Base-by-base conservation (phyloP, 2,888 invertebrate genomes). In the Kuschelorhynchus macadamiae region DNA sequence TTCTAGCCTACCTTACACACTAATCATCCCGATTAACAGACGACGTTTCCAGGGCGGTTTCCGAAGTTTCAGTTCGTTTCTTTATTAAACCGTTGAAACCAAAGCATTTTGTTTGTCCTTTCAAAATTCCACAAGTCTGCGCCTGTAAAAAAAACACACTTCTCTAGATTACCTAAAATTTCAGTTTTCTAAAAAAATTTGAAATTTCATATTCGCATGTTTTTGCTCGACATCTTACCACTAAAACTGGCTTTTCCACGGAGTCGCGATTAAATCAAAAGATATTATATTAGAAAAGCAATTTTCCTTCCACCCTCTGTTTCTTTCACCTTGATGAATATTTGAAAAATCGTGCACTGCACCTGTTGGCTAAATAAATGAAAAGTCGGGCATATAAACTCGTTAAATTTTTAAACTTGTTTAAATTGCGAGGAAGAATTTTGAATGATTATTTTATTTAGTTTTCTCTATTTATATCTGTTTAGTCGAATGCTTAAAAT, bases 231-330 rank as follows among this genome's bases (percentile, higher is more conserved):
- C 42, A 56, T 56, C 14, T 47, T 49, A 36, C 41, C 20, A 30
- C 42, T 49, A 56, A 56, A 55, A 63, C 36, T 44, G 14, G 41
- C 50, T 36, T 44, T 47, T 46, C 47, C 16, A 14, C 44, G 25
- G 33, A 53, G 25, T 47, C 12, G 52, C 52, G 50, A 59, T 65
- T 65, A 65, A 65, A 65, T 59, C 44, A 57, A 50, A 30, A 46
- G 46, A 65, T 56, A 59, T 52, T 65, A 64, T 65, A 65, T 65
- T 59, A 52, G 65, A 50, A 65, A 65, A 65, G 65, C 65, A 65
- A 59, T 65, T 65, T 57, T 65, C 56, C 30, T 57, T 53, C 57
- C 42, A 46, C 32, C 36, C 44, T 36, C 33, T 52, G 21, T 59
- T 57, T 39, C 50, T 65, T 65, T 57, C 42, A 57, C 65, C 59